Conservation (phyloP, 2,113 vertebrate genomes). For the Tonatia bakeri region DNA sequence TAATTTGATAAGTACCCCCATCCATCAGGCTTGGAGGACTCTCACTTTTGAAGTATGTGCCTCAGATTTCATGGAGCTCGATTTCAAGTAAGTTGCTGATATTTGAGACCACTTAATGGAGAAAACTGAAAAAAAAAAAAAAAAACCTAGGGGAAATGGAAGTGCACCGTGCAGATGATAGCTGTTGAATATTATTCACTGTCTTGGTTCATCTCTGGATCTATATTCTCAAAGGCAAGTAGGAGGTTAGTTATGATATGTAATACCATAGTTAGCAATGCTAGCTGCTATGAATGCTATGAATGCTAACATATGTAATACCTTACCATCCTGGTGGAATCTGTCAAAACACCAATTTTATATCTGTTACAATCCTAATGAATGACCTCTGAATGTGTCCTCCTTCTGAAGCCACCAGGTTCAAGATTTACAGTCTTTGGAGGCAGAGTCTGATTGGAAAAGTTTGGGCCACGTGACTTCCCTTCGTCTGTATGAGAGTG, state of each 20-base stretch:
- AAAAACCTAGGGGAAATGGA: background rate
- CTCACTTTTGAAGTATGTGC: background rate
- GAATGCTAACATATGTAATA: background rate
- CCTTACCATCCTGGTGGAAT: background rate
- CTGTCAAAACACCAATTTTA: background rate
- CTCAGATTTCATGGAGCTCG: background rate
- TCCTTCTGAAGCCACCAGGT: background rate
- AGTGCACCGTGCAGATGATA: background rate
- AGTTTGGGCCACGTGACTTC: background rate
- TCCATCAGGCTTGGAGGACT: background rate
- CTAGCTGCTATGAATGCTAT: too few species aligned
- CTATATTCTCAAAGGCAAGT: background rate
- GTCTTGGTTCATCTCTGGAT: background rate
- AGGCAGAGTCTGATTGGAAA: background rate
- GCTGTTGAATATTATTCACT: background rate
- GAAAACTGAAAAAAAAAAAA: background rate
- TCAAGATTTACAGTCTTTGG: background rate
- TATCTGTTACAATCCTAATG: background rate
- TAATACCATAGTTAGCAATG: too few species aligned
- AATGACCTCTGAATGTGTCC: background rate
- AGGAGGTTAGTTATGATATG: background rate
- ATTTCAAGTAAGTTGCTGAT: background rate
- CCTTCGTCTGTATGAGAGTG: background rate
- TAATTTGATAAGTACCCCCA: background rate
- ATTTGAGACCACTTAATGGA: background rate